Base-by-base conservation (phyloP, 2,113 vertebrate genomes). In the Gorsachius goisagi region DNA sequence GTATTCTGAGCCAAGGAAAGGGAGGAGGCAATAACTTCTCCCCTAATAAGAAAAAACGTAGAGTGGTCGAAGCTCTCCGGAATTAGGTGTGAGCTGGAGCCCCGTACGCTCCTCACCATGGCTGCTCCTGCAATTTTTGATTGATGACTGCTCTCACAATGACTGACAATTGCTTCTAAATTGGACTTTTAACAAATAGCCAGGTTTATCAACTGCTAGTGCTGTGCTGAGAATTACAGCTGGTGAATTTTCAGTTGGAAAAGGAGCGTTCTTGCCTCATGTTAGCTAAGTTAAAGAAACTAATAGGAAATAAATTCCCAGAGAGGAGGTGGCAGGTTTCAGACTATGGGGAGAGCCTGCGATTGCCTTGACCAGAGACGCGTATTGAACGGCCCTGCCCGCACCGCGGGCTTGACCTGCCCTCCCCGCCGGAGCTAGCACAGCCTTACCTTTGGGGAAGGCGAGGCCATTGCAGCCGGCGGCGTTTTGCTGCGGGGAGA, bases 81-180 rank as follows among this genome's bases (percentile, higher is more conserved):
- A 19, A 30, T 0, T 2, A 9, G 27, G 71, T 16, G 15, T 15
- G 71, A 64, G 62, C 44, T 26, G 53, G 39, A 60, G 86, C 62
- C 33, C 55, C 2, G 24, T 4, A 8, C 0, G 0, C 33, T 47
- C 32, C 50, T 10, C 56, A 5, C 44, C 19, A 2, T 0, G 0
- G 64, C 15, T n/a, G 19, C 45, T 35, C 45, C 72, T 32, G 59
- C 2, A 5, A 8, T 22, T 74, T 23, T 7, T 86, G 83, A 72
- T 23, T 8, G 5, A 32, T 45, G 68, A 45, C 66, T 3, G 4
- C 64, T 76, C 67, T 77, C 63, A 41, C 55, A 2, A 2, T 33
- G 74, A 88, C 69, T 64, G 79, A 64, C 59, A 74, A 53, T 27
- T 15, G 23, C 79, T 50, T 33, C 80, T 15, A 9, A 33, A 71